phyloP scores from a whole-genome alignment of 2,113 vertebrate species.

The Diadophis punctatus region DNA sequence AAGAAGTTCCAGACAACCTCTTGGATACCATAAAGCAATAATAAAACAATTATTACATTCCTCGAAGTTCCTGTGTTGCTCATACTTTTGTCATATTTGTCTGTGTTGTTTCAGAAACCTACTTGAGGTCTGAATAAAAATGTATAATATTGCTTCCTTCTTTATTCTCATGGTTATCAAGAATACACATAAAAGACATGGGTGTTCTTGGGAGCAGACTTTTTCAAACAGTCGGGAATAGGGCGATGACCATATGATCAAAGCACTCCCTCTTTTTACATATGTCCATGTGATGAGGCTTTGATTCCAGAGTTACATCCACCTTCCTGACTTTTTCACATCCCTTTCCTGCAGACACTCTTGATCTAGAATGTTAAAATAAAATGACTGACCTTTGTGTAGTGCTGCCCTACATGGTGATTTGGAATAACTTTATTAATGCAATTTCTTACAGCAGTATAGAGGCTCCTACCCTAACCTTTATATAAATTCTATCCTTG shows the following conservation, averaged over 20 bases:
- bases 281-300: background rate
- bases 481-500: background rate
- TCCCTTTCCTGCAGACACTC: background rate
- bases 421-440: background rate
- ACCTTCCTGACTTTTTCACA: background rate
- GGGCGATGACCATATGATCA: background rate
- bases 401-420: background rate
- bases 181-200: background rate
- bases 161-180: background rate
- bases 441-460: background rate
- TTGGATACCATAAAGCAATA: background rate
- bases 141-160: background rate
- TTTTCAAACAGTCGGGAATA: background rate
- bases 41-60: background rate
- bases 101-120: background rate
- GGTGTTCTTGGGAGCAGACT: background rate
- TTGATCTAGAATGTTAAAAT: background rate
- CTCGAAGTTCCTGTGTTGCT: background rate
- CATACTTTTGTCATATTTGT: background rate
- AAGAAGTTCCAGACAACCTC: no score
- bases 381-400: background rate
- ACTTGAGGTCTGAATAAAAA: background rate
- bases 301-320: background rate
- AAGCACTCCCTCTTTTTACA: background rate
- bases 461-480: background rate